Base-by-base conservation (phyloP, 2,113 vertebrate species). In the Gavia stellata region DNA sequence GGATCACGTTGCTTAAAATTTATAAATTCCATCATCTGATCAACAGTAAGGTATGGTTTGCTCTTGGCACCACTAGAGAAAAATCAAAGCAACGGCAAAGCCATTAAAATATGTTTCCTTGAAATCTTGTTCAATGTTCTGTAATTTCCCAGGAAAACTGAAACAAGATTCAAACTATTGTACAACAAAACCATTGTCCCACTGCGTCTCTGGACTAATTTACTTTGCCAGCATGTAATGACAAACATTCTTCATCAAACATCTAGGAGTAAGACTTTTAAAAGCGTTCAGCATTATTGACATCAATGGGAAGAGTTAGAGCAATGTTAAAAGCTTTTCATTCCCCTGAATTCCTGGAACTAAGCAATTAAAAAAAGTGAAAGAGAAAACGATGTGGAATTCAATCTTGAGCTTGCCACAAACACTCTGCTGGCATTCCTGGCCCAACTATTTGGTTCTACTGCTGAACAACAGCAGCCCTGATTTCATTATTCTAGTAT, bases 1-100 rank as follows among this genome's bases (percentile, higher is more conserved):
- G 99, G 99, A 97, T 99, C 99, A 71, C 99, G 98, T 91, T 99
- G 99, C 95, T 99, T 99, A 38, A 95, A 97, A 97, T 99, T 99
- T 94, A 99, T 99, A 67, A 99, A 99, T 86, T 99, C 99, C 62
- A 99, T 99, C 99, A 99, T 98, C 98, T 99, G 99, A 94, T 99
- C 99, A 88, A 99, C 98, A 4, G 98, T 99, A 95, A 99, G 99
- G 97, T 99, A 99, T 0, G 99, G 98, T 70, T 98, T 99, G 96
- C 98, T 99, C 98, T 99, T 99, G 61, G 99, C 99, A 94, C 99
- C 99, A 34, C 99, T 99, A 90, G 23, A 71, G 68, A 86, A 72
- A 86, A 96, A 96, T 77, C 17, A 96, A 85, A 94, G 42, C 29
- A 90, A 91, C 34, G 81, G 26, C 17, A 49, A 94, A 88, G 45